A percentile compares a stretch with the other conserved stretches of the same genome.
Evolutionary conservation across 2,797 vertebrate species (phyloP).

Genomic region (Botia almorhae): DNA sequence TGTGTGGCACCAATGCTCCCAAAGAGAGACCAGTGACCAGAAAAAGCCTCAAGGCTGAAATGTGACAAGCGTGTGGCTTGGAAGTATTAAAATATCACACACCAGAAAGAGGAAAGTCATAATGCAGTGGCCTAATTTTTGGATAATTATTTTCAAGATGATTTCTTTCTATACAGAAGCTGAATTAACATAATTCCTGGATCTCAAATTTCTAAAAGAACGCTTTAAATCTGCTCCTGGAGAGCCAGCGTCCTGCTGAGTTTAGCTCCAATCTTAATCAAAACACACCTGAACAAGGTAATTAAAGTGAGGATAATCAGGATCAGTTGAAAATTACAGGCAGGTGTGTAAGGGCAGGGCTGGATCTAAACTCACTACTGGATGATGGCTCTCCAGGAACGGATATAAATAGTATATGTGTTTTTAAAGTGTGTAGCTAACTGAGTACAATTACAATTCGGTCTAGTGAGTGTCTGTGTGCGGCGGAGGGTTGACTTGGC

Average conservation of each 20-base stretch:
- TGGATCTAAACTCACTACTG: not conserved
- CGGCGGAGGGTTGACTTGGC: too few species aligned
- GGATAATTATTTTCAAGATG: not conserved
- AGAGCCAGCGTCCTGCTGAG: not conserved
- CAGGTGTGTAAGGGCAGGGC: not conserved
- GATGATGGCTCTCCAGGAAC: not conserved
- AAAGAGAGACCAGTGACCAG: slow-evolving; percentile 6
- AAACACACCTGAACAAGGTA: not conserved
- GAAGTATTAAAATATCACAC: not conserved
- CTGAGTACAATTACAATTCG: too few species aligned
- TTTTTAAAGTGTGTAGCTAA: too few species aligned
- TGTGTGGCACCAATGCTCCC: slow-evolving; percentile 8
- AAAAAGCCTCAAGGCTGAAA: slow-evolving; percentile 28
- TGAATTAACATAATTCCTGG: not conserved
- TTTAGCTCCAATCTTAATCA: not conserved
- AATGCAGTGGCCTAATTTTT: not conserved
- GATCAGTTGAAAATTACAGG: slow-evolving; percentile 4
- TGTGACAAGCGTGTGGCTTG: not conserved
- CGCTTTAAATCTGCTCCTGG: not conserved
- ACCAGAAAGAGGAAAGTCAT: slow-evolving; percentile 3
- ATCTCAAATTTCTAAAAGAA: not conserved
- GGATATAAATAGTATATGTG: not conserved
- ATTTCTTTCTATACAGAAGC: not conserved
- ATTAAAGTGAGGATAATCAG: not conserved
- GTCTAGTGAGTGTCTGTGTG: too few species aligned